Evolutionary conservation across 2,888 invertebrate species (phyloP), one percentile per base, ranked within the genome.

Genomic region (Peribatodes rhomboidaria): DNA sequence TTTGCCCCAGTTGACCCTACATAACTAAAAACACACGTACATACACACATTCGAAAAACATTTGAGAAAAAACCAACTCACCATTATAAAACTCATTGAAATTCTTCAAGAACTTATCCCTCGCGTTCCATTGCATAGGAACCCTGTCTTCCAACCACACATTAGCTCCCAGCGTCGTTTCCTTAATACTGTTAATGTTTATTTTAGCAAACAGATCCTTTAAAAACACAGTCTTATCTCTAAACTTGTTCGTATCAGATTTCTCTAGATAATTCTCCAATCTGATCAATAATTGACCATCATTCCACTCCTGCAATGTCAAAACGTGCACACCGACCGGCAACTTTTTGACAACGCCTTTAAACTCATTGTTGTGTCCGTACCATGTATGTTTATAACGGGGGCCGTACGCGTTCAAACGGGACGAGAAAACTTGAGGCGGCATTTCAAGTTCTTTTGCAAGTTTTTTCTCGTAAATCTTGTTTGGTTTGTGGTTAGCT

Each of bases 181-280:
- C 97, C 31, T 88, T 86, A 0, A 95, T 86, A 0, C 86, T 84
- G 0, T 73, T 74, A 0, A 96, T 92, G 0, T 80, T 82, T 54
- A 96, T 94, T 49, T 90, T 85, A 0, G 86, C 78, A 69, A 97
- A 95, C 0, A 97, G 70, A 56, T 94, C 85, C 90, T 94, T 84
- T 0, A 96, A 72, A 74, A 94, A 86, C 0, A 96, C 86, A 6
- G 81, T 87, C 8, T 94, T 95, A 0, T 93, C 81, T 2, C 94
- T 86, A 0, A 95, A 95, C n/a, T 92, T 87, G 0, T 80, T 77
- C 61, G 72, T 65, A 35, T 97, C 97, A 0, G 90, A 84, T 33
- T 91, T 93, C 79, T 97, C 97, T 55, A 96, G 94, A 73, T 96
- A 94, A 80, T 98, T 97, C 80, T 98, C 98, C 1, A 98, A 81